These are phyloP conservation scores for Epizoanthus rinbou DNA, from an alignment of 92 coral and sea anemone species.

Conservation along the genomic window DNA sequence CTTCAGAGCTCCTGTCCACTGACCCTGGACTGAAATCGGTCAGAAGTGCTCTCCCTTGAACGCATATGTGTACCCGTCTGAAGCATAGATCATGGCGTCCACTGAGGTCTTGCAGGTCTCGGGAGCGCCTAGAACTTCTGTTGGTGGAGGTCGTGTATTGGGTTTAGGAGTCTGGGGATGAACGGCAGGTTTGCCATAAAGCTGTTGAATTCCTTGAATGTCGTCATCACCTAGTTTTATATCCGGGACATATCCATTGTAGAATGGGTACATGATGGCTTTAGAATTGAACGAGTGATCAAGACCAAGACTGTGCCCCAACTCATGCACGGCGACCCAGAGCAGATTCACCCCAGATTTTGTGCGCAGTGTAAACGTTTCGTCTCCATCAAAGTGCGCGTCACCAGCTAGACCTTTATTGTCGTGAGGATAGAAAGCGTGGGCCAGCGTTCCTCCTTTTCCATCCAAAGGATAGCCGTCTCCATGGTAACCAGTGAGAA, in stretches of 20 bases:
- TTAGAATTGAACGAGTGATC: conserved; percentile 66
- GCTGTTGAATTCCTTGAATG: conserved; percentile 70
- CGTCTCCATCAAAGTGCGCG: conserved; percentile 89
- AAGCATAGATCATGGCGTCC: conserved; percentile 66
- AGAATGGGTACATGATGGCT: conserved; percentile 87
- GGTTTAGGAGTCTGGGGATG: conserved; percentile 36
- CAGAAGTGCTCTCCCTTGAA: conserved; percentile 80
- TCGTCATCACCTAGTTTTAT: conserved; percentile 71
- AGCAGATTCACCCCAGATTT: conserved; percentile 52
- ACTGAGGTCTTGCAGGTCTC: conserved; percentile 19
- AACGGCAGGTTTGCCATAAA: conserved; percentile 64
- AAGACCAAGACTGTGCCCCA: conserved; percentile 88
- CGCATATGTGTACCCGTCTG: conserved; percentile 67
- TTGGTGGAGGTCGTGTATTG: background rate
- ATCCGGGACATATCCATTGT: conserved; percentile 63
- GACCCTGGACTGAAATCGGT: conserved; percentile 67
- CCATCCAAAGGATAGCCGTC: too few relatives aligned
- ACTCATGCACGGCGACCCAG: conserved; percentile 90
- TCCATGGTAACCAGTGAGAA: too few relatives aligned
- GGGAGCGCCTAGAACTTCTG: too few relatives aligned
- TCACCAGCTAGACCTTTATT: conserved; percentile 70
- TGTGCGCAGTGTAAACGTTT: conserved; percentile 54
- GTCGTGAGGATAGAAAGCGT: too few relatives aligned
- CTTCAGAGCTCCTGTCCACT: conserved; percentile 61
- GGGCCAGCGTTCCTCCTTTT: too few relatives aligned